A percentile compares a stretch with the other conserved stretches of the same genome.
These are phyloP conservation scores for Oligia fasciuncula DNA, from an alignment of 2,888 invertebrate species.

Conservation along the genomic window DNA sequence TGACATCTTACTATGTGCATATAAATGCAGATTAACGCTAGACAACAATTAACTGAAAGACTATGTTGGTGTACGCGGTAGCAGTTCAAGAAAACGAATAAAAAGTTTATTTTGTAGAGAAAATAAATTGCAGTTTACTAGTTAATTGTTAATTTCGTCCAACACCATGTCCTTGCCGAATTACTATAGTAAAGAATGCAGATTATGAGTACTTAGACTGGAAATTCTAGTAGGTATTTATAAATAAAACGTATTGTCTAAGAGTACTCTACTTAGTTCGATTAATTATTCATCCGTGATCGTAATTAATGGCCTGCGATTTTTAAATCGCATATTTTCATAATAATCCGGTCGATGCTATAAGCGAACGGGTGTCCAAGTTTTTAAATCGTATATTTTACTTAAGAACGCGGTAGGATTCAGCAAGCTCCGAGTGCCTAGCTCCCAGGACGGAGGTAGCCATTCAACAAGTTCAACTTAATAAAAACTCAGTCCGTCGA, in stretches of 20 bases:
- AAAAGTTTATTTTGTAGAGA: not conserved
- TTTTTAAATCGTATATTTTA: conserved; percentile 56
- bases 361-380: conserved; percentile 35
- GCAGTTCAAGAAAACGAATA: not conserved
- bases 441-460: conserved; percentile 59
- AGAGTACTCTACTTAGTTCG: not conserved
- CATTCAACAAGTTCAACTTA: conserved; percentile 74
- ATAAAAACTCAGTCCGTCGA: conserved; percentile 70
- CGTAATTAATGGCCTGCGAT: conserved; percentile 10
- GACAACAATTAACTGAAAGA: conserved; percentile 35
- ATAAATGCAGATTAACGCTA: conserved; percentile 45
- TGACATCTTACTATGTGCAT: conserved; percentile 46
- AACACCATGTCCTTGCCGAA: not conserved
- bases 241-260: not conserved
- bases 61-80: conserved; percentile 3
- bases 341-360: conserved; percentile 14
- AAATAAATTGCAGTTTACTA: not conserved
- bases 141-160: not conserved
- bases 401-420: conserved; percentile 61
- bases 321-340: conserved; percentile 19
- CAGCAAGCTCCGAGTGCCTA: conserved; percentile 41
- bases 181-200: not conserved
- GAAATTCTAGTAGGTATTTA: not conserved
- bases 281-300: conserved; percentile 6
- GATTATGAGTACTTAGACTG: not conserved